Evolutionary conservation across 2,888 invertebrate species (phyloP), one percentile per base, ranked within the genome.

Genomic region (Euplagia quadripunctaria): DNA sequence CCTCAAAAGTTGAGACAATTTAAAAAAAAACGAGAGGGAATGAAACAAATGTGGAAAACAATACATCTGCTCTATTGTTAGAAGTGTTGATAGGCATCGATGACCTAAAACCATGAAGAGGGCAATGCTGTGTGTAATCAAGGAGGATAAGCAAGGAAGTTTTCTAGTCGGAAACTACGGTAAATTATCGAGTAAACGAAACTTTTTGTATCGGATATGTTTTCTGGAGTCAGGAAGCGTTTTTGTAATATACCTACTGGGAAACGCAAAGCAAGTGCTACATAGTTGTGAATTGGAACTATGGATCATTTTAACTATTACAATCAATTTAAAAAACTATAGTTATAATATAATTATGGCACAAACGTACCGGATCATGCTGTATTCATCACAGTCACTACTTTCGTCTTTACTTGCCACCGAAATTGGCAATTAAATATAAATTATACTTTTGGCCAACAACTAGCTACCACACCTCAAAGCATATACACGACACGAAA

Each of bases 401-500:
- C 7, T 7, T 61, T 31, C 14, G 31, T 61, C 6, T 14, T 17
- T 68, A 64, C 7, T 63, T 41, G 5, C 31, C 46, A 63, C 49
- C 20, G 41, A 67, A 68, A 4, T 51, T 42, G 42, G 9, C 58
- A 68, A 68, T 75, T 75, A 82, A 72, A 80, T 77, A 74, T 51
- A 41, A 64, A 76, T 80, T 74, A 77, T 64, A 31, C 55, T 52
- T 69, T 63, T 31, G 8, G 42, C 77, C 69, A 72, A 68, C 74
- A 79, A 85, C 80, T 77, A 65, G 77, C 41, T 20, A 66, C 70
- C 75, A 73, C 76, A 79, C 81, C 78, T 71, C 70, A 74, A 66
- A 70, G 52, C 72, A 71, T 75, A 75, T 74, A 77, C 81, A 79
- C 61, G 68, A 66, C 69, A 71, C 66, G 77, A 84, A 85, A 91